Percentiles rank a stretch among this genome's conserved stretches.
Evolutionary conservation across 2,888 invertebrate genomes (phyloP).

Genomic region (Hydrotaea cyrtoneurina): DNA sequence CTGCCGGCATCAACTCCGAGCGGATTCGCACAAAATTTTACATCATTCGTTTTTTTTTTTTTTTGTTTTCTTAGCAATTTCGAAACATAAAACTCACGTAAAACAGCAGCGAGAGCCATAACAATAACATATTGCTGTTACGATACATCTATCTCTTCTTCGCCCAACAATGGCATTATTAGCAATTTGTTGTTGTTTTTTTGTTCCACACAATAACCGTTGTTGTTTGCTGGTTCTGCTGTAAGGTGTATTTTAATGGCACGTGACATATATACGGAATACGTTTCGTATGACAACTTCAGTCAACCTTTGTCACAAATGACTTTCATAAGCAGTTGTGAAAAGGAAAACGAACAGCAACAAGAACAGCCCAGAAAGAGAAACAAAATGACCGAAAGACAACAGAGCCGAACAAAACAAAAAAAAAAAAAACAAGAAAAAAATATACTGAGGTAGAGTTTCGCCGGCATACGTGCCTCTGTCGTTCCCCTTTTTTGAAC

Average conservation of each 20-base stretch:
- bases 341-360: slow-evolving; percentile 19
- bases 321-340: slow-evolving; percentile 32
- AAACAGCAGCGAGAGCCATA: not conserved
- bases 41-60: not conserved
- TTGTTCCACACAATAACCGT: no score
- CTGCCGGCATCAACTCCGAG: not conserved
- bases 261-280: slow-evolving; percentile 39
- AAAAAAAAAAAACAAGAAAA: not conserved
- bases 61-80: not conserved
- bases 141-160: not conserved
- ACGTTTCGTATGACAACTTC: slow-evolving; percentile 60
- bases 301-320: slow-evolving; percentile 60
- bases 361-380: not conserved
- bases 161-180: slow-evolving; percentile 13
- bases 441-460: not conserved
- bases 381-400: not conserved
- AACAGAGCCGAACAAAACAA: not conserved
- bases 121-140: slow-evolving; percentile 9
- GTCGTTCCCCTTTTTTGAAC: not conserved
- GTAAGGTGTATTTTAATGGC: slow-evolving; percentile 24
- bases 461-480: not conserved
- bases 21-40: not conserved
- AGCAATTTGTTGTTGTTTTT: not conserved
- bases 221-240: not conserved
- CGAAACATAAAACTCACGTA: slow-evolving; percentile 2